Conservation (phyloP, 2,113 vertebrate genomes). For the Anas platyrhynchos region DNA sequence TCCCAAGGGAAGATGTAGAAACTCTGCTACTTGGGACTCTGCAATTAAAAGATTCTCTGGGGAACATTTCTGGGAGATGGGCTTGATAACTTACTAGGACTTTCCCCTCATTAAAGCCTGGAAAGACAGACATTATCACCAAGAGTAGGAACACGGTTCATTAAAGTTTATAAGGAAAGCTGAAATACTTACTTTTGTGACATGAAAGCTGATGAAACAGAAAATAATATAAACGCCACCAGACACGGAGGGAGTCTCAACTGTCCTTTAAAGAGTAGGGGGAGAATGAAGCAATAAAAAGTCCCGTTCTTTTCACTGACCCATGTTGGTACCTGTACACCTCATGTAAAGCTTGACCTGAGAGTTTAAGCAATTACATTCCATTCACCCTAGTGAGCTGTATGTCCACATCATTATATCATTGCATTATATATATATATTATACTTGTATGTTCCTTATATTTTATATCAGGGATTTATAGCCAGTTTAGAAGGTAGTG, state of each 20-base stretch:
- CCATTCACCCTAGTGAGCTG: not conserved
- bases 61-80: slow-evolving; percentile 14
- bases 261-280: not conserved
- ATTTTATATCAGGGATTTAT: not conserved
- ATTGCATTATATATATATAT: no score
- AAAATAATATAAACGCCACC: not conserved
- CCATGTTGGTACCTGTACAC: fast-evolving
- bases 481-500: not conserved
- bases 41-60: not conserved
- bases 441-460: no score
- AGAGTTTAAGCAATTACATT: not conserved
- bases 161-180: slow-evolving; percentile 19
- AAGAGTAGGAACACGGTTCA: not conserved
- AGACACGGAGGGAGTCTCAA: not conserved
- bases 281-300: not conserved
- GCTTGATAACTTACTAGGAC: slow-evolving; percentile 6
- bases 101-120: slow-evolving; percentile 2
- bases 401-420: no score
- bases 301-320: not conserved
- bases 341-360: not conserved
- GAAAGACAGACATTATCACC: slow-evolving; percentile 23
- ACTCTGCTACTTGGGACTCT: not conserved
- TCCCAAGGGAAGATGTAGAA: not conserved
- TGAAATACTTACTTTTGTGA: not conserved
- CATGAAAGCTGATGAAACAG: slow-evolving; percentile 24